Conservation (phyloP, 2,888 invertebrate species). For the Orgyia antiqua region DNA sequence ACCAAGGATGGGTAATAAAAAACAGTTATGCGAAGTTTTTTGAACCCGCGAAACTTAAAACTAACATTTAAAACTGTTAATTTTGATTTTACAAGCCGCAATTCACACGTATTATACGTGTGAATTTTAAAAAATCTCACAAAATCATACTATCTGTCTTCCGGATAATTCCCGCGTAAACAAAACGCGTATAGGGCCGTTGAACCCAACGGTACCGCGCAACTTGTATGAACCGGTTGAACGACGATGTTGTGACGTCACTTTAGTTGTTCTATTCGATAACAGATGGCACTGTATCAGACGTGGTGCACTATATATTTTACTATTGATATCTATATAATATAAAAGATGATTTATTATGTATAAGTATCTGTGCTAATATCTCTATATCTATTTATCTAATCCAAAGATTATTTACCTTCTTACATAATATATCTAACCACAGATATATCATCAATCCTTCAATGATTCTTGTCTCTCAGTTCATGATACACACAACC, state of each 20-base stretch:
- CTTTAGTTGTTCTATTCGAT: constrained; percentile 35
- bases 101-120: constrained; percentile 25
- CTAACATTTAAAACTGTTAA: constrained; percentile 31
- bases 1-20: constrained; percentile 8
- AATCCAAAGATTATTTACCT: too few relatives aligned
- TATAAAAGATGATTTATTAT: too few relatives aligned
- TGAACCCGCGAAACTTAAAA: constrained; percentile 26
- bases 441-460: too few relatives aligned
- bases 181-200: constrained; percentile 53
- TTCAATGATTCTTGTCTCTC: too few relatives aligned
- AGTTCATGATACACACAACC: too few relatives aligned
- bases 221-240: constrained; percentile 53
- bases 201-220: constrained; percentile 72
- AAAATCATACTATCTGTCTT: constrained; percentile 33
- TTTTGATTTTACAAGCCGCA: constrained; percentile 26
- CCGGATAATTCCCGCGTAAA: constrained; percentile 60
- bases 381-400: too few relatives aligned
- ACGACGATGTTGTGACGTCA: constrained; percentile 59
- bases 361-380: too few relatives aligned
- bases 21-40: constrained; percentile 27
- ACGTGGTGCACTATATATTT: not conserved
- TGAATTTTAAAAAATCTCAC: constrained; percentile 38
- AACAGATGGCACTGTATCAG: constrained; percentile 35
- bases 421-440: too few relatives aligned
- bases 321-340: too few relatives aligned